These are phyloP conservation scores for Drosophila dives DNA, from an alignment of 2,888 invertebrate genomes.

Conservation along the genomic window DNA sequence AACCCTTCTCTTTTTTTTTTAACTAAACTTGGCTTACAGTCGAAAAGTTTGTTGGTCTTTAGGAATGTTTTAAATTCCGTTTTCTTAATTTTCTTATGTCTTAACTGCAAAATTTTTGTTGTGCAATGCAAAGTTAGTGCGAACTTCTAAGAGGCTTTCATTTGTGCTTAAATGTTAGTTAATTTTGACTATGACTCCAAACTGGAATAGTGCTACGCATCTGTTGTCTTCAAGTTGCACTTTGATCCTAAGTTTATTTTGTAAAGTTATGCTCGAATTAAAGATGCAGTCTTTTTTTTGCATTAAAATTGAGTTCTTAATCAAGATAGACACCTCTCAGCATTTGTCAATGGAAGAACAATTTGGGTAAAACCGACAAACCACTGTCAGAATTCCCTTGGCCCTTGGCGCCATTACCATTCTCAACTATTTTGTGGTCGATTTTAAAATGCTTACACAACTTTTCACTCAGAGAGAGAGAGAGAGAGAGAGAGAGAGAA, in stretches of 20 bases:
- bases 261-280: neutral
- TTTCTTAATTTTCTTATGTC: conserved; percentile 22
- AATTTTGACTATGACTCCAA: neutral
- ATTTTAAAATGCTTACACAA: conserved; percentile 72
- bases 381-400: neutral
- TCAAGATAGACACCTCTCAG: neutral
- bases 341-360: neutral
- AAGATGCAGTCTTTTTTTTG: neutral
- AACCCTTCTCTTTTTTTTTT: neutral
- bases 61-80: conserved; percentile 5
- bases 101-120: conserved; percentile 15
- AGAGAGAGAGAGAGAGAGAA: neutral
- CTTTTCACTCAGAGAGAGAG: conserved; percentile 58
- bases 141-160: conserved; percentile 17
- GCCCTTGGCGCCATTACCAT: conserved; percentile 26
- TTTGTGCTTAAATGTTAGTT: neutral
- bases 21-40: conserved; percentile 21
- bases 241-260: neutral
- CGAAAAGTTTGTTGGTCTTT: conserved; percentile 25
- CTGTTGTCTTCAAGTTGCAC: neutral
- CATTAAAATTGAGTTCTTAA: conserved; percentile 4
- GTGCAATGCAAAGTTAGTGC: conserved; percentile 18
- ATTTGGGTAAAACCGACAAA: neutral
- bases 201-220: neutral
- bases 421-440: conserved; percentile 45